These are phyloP conservation scores for Microctenopoma steveboyesi DNA, from an alignment of 2,797 vertebrate genomes.

Conservation along the genomic window DNA sequence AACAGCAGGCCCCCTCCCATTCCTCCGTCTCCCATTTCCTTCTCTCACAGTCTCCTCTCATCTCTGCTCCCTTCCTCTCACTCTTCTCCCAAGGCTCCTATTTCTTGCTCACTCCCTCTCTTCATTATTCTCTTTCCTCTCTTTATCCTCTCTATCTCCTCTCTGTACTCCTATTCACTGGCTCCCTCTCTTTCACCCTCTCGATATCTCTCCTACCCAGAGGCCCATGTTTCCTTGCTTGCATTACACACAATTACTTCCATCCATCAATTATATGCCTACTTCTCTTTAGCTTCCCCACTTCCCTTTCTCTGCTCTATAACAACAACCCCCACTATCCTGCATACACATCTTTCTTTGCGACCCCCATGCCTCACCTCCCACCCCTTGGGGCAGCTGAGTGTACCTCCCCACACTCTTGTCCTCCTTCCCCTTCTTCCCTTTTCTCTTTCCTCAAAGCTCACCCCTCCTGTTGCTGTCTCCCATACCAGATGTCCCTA, in stretches of 20 bases:
- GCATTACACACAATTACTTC: constrained; percentile 82
- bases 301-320: constrained; percentile 61
- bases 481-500: constrained; percentile 80
- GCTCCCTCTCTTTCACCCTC: constrained; percentile 36
- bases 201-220: constrained; percentile 62
- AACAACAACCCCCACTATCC: constrained; percentile 63
- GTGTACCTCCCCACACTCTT: constrained; percentile 52
- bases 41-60: constrained; percentile 14
- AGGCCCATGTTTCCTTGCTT: constrained; percentile 75
- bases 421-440: constrained; percentile 23
- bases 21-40: constrained; percentile 3
- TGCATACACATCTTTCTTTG: constrained; percentile 63
- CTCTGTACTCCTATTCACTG: constrained; percentile 42
- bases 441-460: constrained; percentile 25
- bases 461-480: constrained; percentile 22
- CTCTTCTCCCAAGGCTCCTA: constrained; percentile 32
- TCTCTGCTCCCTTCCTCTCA: constrained; percentile 22
- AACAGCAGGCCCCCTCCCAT: constrained; percentile 55
- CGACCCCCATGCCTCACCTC: constrained; percentile 58
- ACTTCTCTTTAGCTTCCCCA: constrained; percentile 66
- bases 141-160: constrained; percentile 15
- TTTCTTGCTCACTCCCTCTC: constrained; percentile 35
- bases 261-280: constrained; percentile 81
- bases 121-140: constrained; percentile 51
- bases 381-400: constrained; percentile 63